These are phyloP conservation scores for Drosophila malerkotliana DNA, from an alignment of 1,140 invertebrate species.

Conservation along the genomic window DNA sequence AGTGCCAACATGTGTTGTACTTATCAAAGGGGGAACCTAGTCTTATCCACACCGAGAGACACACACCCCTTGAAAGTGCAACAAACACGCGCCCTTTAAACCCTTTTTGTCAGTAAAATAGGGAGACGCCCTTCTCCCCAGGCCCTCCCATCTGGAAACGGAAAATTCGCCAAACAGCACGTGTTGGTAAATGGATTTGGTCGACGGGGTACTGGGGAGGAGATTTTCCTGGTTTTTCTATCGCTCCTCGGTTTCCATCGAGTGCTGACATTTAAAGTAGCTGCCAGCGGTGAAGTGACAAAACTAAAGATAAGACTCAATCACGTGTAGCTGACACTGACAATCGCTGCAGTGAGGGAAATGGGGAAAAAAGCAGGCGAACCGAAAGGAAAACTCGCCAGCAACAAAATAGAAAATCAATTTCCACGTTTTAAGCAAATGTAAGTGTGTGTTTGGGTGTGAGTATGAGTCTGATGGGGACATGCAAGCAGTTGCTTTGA, in stretches of 20 bases:
- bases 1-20: conserved; percentile 79
- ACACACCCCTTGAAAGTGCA: conserved; percentile 19
- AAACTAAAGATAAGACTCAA: conserved; percentile 82
- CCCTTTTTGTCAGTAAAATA: conserved; percentile 55
- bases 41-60: conserved; percentile 8
- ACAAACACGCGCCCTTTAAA: conserved; percentile 43
- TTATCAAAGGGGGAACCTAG: conserved; percentile 47
- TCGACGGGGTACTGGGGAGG: neutral
- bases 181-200: conserved; percentile 39
- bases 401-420: conserved; percentile 81
- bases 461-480: neutral
- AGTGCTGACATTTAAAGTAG: conserved; percentile 80
- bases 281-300: conserved; percentile 79
- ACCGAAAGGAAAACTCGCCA: conserved; percentile 35
- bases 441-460: conserved; percentile 9
- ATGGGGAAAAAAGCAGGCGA: conserved; percentile 10
- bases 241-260: conserved; percentile 19
- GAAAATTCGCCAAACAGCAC: conserved; percentile 70
- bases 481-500: conserved; percentile 76
- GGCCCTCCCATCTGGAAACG: conserved; percentile 12
- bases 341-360: conserved; percentile 42
- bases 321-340: conserved; percentile 78
- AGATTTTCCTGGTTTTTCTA: neutral
- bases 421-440: conserved; percentile 73
- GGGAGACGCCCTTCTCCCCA: conserved; percentile 12